Evolutionary conservation across 2,888 invertebrate species (phyloP), one percentile per base, ranked within the genome.

Genomic region (Flexamia atlantica): DNA sequence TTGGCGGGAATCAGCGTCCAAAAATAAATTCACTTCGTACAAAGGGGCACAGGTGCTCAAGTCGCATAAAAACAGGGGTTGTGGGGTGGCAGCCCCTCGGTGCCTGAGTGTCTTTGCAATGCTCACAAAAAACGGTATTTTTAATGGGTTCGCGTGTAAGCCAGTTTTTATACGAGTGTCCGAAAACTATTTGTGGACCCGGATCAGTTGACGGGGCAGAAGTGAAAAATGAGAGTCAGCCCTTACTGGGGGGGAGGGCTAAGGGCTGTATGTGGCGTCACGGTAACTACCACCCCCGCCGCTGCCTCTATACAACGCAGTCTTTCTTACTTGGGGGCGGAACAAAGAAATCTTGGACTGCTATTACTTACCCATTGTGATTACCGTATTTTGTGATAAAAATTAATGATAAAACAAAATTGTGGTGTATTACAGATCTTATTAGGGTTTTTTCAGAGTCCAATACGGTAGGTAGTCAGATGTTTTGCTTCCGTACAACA

Each of bases 121-220:
- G 83, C 50, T 46, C 60, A 83, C 79, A 83, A 83, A 83, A 81
- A 81, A 74, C 74, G 60, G 53, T 81, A 81, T 81, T 81, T 84
- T 60, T 84, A 84, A 81, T 81, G 70, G 81, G 81, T 83, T 76
- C 64, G 64, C 64, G 83, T 83, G 42, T 79, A 74, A 83, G 76
- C 57, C 40, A 30, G 68, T 82, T 82, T 82, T 82, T 82, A 82
- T 82, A 70, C 46, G 64, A 46, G 28, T 82, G 82, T 82, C 72
- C 72, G 68, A 50, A 81, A 81, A 64, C 40, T 81, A 81, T 81
- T 81, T 81, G 72, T 72, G 40, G 76, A 50, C 76, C 76, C 76
- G 50, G 76, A 23, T 76, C 76, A 50, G 46, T 46, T 76, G 76
- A 50, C 76, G 76, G 76, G 42, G 42, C 72, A 28, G 30, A 72